Base-by-base conservation (phyloP, 1,140 invertebrate species). In the Aricia agestis region DNA sequence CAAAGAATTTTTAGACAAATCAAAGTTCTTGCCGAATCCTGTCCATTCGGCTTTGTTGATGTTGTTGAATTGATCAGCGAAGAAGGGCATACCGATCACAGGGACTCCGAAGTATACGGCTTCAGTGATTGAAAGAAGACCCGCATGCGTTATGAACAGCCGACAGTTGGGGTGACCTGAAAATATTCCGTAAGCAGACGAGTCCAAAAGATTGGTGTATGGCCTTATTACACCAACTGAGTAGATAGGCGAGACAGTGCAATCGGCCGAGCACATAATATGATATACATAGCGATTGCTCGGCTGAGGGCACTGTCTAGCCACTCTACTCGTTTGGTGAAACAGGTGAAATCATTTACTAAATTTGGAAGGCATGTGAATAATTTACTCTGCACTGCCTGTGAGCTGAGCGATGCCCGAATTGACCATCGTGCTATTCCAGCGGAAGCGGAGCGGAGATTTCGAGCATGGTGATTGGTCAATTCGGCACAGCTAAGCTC, bases 111-210 rank as follows among this genome's bases (percentile, higher is more conserved):
- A 91, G 77, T 94, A 93, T 18, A 95, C 86, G 1, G 95, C 92
- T 81, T 96, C 95, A 42, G 93, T 93, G 2, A 93, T 90, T 45
- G 95, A 95, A 45, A 95, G 88, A n/a, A 95, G 80, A 41, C 95
- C 95, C 10, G 94, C 95, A 74, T 96, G 95, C 0, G 94, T 94
- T 31, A 96, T 94, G 72, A 96, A 95, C 0, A 93, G 82, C 32
- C 92, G 84, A 15, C 94, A 92, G 70, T 95, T 95, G 1, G 91
- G 85, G 84, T 95, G 94, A 18, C 93, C 95, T 94, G 83, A 72
- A 95, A 86, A 72, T 36, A 13, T 52, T 13, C 9, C 45, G 13
- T 52, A 52, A 15, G 41, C 41, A 15, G 11, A 17, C 7, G n/a
- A 7, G 15, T 10, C 58, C n/a, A 17, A 58, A 15, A n/a, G n/a